Percentiles rank a stretch among this genome's conserved stretches.
phyloP scores from a whole-genome alignment of 2,113 vertebrate genomes.

The Edolisoma coerulescens region DNA sequence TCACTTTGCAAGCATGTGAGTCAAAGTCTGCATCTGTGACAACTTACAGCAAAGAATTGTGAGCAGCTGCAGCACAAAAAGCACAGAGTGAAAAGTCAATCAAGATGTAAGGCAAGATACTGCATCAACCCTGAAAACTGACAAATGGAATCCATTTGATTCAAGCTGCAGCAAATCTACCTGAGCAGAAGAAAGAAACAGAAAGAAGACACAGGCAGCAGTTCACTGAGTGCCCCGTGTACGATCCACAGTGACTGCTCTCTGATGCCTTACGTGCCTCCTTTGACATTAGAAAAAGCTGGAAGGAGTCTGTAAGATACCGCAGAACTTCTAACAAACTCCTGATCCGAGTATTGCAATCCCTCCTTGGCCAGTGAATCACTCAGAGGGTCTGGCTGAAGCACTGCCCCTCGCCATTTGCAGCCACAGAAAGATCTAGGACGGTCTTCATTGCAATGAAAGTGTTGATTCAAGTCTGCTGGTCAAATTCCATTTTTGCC shows the following conservation, averaged over 20 bases:
- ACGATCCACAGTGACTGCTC: fast-evolving
- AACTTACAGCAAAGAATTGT: conserved; percentile 37
- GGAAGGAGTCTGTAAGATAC: neutral
- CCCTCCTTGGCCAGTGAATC: neutral
- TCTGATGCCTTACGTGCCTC: neutral
- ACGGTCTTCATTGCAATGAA: neutral
- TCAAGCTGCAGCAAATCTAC: neutral
- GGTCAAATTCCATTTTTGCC: neutral
- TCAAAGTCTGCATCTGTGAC: conserved; percentile 41
- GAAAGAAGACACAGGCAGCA: neutral
- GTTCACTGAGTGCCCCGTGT: fast-evolving
- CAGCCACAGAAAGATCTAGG: neutral
- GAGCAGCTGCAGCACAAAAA: conserved; percentile 41
- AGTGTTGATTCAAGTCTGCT: neutral
- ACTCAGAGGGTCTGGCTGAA: neutral
- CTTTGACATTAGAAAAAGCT: neutral
- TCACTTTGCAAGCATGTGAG: conserved; percentile 47
- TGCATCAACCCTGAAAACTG: neutral
- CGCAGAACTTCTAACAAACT: neutral
- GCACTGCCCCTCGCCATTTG: neutral
- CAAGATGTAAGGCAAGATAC: neutral
- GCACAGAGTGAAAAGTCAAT: conserved; percentile 17
- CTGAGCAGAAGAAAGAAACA: neutral
- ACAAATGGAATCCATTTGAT: neutral
- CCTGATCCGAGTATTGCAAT: neutral